These are phyloP conservation scores for Lacerta viridis DNA, from an alignment of 2,797 vertebrate genomes.

Conservation along the genomic window DNA sequence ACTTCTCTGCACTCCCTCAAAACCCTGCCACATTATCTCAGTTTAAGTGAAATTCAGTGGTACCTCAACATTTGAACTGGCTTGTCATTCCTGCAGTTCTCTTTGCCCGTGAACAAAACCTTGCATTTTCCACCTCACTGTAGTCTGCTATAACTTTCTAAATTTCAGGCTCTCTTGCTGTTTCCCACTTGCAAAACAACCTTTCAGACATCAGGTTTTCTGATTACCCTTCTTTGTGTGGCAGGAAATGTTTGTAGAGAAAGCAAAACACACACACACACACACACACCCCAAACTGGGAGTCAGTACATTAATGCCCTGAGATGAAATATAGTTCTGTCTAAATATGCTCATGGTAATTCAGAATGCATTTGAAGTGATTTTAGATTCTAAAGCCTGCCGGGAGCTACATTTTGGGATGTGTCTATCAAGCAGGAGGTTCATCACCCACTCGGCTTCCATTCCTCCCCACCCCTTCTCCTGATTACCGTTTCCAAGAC, in stretches of 20 bases:
- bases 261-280: not conserved
- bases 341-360: slow-evolving; percentile 78
- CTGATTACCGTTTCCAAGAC: slow-evolving; percentile 63
- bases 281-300: slow-evolving; percentile 38
- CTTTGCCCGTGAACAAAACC: not conserved
- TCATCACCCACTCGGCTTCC: slow-evolving; percentile 60
- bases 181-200: slow-evolving; percentile 1
- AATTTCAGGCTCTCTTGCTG: slow-evolving; percentile 14
- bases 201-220: slow-evolving; percentile 50
- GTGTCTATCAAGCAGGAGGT: slow-evolving; percentile 55
- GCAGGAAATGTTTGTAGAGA: slow-evolving; percentile 71
- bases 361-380: slow-evolving; percentile 74
- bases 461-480: slow-evolving; percentile 7
- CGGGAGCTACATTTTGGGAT: slow-evolving; percentile 59
- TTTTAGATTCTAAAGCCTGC: slow-evolving; percentile 70
- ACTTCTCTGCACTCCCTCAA: not conserved
- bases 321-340: slow-evolving; percentile 76
- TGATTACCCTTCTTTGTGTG: slow-evolving; percentile 59
- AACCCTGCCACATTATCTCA: not conserved
- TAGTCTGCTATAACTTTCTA: slow-evolving; percentile 1
- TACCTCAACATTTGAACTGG: not conserved
- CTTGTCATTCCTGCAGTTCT: not conserved
- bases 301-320: slow-evolving; percentile 77
- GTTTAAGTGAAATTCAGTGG: not conserved
- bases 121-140: not conserved